Conservation (phyloP, 2,888 invertebrate species). For the Drosophila pseudotakahashii region DNA sequence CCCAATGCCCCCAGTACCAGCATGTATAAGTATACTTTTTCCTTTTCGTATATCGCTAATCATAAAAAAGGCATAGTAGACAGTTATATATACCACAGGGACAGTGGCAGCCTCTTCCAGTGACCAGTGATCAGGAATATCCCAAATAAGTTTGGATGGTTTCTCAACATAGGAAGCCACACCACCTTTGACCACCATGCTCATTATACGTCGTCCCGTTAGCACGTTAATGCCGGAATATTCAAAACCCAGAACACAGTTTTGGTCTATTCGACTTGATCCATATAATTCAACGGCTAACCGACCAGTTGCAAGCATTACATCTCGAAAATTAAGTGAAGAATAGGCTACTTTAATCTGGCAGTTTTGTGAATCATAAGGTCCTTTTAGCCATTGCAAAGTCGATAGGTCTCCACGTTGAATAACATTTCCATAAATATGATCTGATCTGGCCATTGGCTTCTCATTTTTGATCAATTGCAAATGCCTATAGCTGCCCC, state of each 20-base stretch:
- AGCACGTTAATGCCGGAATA: conserved; percentile 86
- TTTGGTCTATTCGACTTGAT: conserved; percentile 87
- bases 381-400: conserved; percentile 92
- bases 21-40: conserved; percentile 85
- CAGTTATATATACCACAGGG: conserved; percentile 91
- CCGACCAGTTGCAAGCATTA: conserved; percentile 97
- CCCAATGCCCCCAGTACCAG: conserved; percentile 90
- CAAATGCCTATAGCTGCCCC: conserved; percentile 94
- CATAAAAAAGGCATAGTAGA: conserved; percentile 86
- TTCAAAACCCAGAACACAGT: conserved; percentile 89
- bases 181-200: conserved; percentile 85
- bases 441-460: conserved; percentile 85
- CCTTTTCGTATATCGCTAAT: conserved; percentile 80
- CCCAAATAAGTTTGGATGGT: conserved; percentile 85
- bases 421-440: conserved; percentile 91
- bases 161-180: conserved; percentile 85
- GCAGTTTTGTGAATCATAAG: conserved; percentile 85
- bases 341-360: conserved; percentile 86
- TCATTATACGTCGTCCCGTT: conserved; percentile 88
- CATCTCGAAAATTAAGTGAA: conserved; percentile 96
- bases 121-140: conserved; percentile 89
- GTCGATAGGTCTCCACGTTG: conserved; percentile 94
- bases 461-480: conserved; percentile 85
- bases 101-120: conserved; percentile 91
- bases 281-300: conserved; percentile 93